Conservation (phyloP, 2,888 invertebrate species). For the Patella ulyssiponensis region DNA sequence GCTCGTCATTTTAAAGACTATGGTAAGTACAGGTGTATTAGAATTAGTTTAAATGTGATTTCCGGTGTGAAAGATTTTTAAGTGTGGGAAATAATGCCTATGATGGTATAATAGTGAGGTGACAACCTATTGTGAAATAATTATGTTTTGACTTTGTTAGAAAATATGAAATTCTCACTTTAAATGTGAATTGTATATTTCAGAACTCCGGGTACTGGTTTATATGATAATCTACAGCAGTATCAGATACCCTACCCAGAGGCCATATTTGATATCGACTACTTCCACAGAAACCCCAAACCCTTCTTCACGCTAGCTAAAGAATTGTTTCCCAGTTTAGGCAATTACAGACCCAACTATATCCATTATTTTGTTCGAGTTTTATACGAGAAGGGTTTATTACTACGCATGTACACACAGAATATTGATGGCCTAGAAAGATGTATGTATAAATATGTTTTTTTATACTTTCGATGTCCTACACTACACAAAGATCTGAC, state of each 20-base stretch:
- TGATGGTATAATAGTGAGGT: too few species aligned
- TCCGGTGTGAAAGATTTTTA: too few species aligned
- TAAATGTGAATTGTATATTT: constrained; percentile 4
- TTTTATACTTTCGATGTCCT: too few species aligned
- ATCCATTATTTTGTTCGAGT: constrained; percentile 72
- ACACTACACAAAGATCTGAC: too few species aligned
- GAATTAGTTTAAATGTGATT: background rate
- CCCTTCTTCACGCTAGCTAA: constrained; percentile 73
- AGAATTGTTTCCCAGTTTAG: constrained; percentile 71
- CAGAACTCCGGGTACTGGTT: constrained; percentile 72
- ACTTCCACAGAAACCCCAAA: constrained; percentile 70
- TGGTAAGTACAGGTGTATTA: background rate
- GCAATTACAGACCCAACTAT: constrained; percentile 72
- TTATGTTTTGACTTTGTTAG: too few species aligned
- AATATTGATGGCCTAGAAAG: constrained; percentile 73
- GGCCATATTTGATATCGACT: constrained; percentile 74
- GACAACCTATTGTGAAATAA: too few species aligned
- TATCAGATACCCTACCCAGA: constrained; percentile 73
- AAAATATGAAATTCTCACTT: background rate
- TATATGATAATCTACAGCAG: constrained; percentile 73
- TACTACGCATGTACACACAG: constrained; percentile 73
- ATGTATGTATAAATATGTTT: constrained; percentile 58
- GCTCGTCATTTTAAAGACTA: background rate
- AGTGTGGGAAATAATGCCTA: too few species aligned
- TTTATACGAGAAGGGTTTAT: constrained; percentile 70